A percentile compares a stretch with the other conserved stretches of the same genome.
Evolutionary conservation across 1,140 invertebrate species (phyloP).

Genomic region (Amphibalanus amphitrite): DNA sequence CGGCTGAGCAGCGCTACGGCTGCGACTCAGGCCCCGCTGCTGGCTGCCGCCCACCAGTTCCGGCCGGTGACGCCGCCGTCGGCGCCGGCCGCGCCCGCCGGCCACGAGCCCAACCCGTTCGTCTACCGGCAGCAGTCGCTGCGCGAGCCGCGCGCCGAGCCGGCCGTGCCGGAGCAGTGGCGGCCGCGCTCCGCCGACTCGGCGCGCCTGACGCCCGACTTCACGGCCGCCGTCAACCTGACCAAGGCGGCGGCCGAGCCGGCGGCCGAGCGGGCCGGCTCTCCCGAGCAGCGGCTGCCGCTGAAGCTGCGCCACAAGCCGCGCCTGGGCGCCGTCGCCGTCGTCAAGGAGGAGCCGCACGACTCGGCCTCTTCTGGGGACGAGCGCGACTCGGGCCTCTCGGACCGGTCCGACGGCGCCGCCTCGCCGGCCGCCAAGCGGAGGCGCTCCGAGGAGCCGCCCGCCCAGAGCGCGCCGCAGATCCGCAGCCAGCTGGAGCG

Average conservation of each 20-base stretch:
- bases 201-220: background rate
- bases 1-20: background rate
- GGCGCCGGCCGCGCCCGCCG: too few species aligned
- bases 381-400: conserved; percentile 72
- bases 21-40: background rate
- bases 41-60: background rate
- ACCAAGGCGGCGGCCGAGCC: background rate
- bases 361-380: conserved; percentile 32
- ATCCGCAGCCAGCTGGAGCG: conserved; percentile 69
- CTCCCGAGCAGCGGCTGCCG: conserved; percentile 34
- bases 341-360: conserved; percentile 17
- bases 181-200: background rate
- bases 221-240: background rate
- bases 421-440: background rate
- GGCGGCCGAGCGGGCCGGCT: too few species aligned
- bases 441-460: background rate
- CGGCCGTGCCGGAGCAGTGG: background rate
- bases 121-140: background rate
- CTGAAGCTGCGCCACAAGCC: conserved; percentile 81
- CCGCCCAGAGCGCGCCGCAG: conserved; percentile 10
- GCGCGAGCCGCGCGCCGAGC: background rate
- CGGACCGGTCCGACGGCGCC: conserved; percentile 28
- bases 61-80: background rate
- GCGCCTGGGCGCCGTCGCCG: conserved; percentile 37
- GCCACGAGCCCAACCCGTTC: background rate